Evolutionary conservation across 2,888 invertebrate genomes (phyloP), one percentile per base, ranked within the genome.

Genomic region (Dolichomitus sp.): DNA sequence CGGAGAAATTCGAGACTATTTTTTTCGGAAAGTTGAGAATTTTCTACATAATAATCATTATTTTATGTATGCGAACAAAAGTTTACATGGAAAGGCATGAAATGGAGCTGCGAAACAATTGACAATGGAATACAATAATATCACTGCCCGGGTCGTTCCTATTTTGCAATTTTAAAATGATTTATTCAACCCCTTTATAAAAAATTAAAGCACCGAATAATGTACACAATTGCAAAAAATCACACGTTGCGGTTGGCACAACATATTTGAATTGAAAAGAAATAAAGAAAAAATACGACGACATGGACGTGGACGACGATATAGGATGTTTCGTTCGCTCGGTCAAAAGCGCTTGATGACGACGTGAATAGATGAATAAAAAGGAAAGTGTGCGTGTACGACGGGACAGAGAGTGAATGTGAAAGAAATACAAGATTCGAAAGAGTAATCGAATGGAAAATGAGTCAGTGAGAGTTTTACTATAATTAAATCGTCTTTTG

Each of bases 321-420:
- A 74, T n/a, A 59, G 74, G 70, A 81, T 69, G 63, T 76, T 83
- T 79, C 78, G 83, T 85, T 85, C 83, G 85, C 85, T 83, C 83
- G 85, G 83, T 85, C 81, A n/a, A 83, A 85, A 83, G 84, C 82
- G 78, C 75, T 79, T 68, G 76, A 73, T 75, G 82, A 79, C 63
- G 75, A 81, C 59, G 81, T 65, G 76, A 72, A 57, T 4, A 52
- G 77, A 82, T n/a, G 74, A 75, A 19, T 75, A 33, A 52, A 79
- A 50, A 66, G 19, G 54, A 66, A n/a, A 66, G 66, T 59, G 82
- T 82, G 69, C 70, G 7, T 27, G 45, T 52, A 61, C 40, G 12
- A 27, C 27, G 50, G 37, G 6, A 40, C 9, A 17, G 37, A 61
- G 11, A 59, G n/a, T 59, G 30, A 17, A 11, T n/a, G n/a, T 30